Percentiles rank a stretch among this genome's conserved stretches.
Conservation (phyloP, 2,797 vertebrate genomes). For the Mallotus villosus region DNA sequence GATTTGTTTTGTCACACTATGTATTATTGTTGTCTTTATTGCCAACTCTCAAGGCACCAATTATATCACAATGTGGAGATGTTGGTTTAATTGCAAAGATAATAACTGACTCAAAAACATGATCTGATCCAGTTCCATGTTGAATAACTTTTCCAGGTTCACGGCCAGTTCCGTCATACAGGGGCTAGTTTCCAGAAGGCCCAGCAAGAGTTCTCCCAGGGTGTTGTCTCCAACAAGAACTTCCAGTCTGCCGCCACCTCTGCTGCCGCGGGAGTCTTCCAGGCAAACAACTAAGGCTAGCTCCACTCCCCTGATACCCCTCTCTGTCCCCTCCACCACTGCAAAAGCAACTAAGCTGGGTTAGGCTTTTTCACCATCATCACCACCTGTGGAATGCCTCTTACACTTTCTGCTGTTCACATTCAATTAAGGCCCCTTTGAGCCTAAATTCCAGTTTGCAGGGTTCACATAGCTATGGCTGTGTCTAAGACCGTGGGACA, state of each 20-base stretch:
- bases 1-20: too few relatives aligned
- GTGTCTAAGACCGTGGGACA: not conserved
- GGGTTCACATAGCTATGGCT: not conserved
- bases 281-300: constrained; percentile 67
- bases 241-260: constrained; percentile 81
- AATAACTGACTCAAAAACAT: not conserved
- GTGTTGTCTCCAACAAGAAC: constrained; percentile 84
- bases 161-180: constrained; percentile 87
- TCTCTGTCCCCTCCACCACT: not conserved
- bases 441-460: not conserved
- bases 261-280: constrained; percentile 83
- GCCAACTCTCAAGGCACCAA: too few relatives aligned
- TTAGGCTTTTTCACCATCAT: constrained; percentile 17
- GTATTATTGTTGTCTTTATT: too few relatives aligned
- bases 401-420: constrained; percentile 17
- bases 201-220: constrained; percentile 96
- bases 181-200: constrained; percentile 97
- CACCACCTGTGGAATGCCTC: not conserved
- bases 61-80: not conserved
- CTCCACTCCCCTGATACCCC: not conserved
- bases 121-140: not conserved
- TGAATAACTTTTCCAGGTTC: constrained; percentile 77
- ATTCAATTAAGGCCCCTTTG: constrained; percentile 15
- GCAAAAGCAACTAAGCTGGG: constrained; percentile 19
- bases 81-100: not conserved